Evolutionary conservation across 2,113 vertebrate genomes (phyloP).

Genomic region (Tauraco erythrolophus): DNA sequence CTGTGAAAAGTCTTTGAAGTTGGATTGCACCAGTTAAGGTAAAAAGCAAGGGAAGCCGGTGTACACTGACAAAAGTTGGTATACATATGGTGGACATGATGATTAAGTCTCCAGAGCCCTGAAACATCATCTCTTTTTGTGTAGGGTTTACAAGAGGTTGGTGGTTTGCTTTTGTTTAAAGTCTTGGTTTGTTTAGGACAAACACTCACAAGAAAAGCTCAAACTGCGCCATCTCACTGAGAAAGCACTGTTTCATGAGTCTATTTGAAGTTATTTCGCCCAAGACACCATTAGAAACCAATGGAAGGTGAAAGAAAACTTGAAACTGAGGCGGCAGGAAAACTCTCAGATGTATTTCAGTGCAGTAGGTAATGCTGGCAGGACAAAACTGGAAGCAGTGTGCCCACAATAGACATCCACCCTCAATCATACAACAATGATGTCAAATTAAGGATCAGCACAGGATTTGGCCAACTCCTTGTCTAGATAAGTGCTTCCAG

Average conservation of each 20-base stretch:
- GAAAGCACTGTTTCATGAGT: neutral
- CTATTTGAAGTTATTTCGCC: neutral
- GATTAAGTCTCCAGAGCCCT: neutral
- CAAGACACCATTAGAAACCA: neutral
- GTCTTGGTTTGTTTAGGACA: neutral
- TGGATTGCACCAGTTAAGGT: neutral
- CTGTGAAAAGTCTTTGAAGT: neutral
- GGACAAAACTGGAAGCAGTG: neutral
- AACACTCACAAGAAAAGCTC: neutral
- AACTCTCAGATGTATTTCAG: neutral
- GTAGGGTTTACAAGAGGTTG: rapidly evolving
- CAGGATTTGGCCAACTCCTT: neutral
- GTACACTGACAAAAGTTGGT: neutral
- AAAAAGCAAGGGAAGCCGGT: neutral
- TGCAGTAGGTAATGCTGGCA: neutral
- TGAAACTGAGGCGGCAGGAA: neutral
- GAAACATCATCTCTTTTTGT: neutral
- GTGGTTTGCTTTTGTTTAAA: neutral
- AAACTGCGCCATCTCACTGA: neutral
- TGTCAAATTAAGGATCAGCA: neutral
- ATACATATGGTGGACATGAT: neutral
- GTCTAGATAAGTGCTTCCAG: neutral
- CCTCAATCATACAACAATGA: neutral
- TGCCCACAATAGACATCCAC: neutral
- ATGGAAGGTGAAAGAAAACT: neutral